Evolutionary conservation across 2,113 vertebrate genomes (phyloP).

Genomic region (Stictonetta naevosa): DNA sequence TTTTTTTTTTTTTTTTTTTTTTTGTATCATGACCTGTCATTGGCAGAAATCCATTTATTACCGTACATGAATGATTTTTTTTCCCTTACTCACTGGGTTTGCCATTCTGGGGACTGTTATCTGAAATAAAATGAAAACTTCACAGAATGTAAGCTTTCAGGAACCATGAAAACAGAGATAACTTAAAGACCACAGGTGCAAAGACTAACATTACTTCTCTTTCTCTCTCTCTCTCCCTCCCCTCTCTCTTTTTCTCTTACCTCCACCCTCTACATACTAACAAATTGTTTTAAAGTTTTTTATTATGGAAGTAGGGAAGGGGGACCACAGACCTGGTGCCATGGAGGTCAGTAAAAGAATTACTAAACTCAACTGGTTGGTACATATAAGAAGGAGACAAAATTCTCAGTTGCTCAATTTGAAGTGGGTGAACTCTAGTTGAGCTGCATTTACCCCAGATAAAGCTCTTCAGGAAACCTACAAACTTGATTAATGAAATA

Average conservation of each 20-base stretch:
- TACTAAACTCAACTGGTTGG: neutral
- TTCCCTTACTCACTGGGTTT: conserved; percentile 87
- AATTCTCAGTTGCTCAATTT: neutral
- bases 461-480: neutral
- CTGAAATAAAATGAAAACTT: conserved; percentile 79
- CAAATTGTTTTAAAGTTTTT: neutral
- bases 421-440: neutral
- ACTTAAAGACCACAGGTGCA: conserved; percentile 31
- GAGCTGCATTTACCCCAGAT: neutral
- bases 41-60: conserved; percentile 89
- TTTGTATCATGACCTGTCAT: conserved; percentile 91
- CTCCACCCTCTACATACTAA: neutral
- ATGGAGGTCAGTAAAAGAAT: neutral
- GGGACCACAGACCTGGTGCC: neutral
- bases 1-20: conserved; percentile 93
- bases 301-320: neutral
- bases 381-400: neutral
- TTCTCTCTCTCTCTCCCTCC: fast-evolving
- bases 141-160: conserved; percentile 77
- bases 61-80: conserved; percentile 90
- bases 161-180: conserved; percentile 59
- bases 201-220: neutral
- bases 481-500: neutral
- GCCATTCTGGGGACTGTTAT: conserved; percentile 81
- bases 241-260: neutral